A percentile compares a stretch with the other conserved stretches of the same genome.
Conservation (phyloP, 2,113 vertebrate species). For the Trinectes maculatus region DNA sequence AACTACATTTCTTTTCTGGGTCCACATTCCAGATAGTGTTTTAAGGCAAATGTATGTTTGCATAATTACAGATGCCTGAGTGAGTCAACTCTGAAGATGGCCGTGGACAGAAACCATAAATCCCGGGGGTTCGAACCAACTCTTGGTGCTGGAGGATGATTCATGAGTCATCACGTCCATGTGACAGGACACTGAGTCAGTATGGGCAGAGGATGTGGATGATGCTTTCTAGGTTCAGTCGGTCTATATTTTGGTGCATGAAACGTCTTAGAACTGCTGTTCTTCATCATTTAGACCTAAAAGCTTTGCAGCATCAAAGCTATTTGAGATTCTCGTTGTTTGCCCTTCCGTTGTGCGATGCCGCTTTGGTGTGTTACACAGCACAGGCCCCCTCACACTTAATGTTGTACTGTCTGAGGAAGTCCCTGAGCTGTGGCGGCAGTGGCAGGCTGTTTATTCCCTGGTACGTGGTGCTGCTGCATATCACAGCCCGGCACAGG, state of each 20-base stretch:
- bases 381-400: slow-evolving; percentile 81
- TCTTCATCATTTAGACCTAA: neutral
- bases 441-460: slow-evolving; percentile 89
- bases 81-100: neutral
- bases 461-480: slow-evolving; percentile 91
- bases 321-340: neutral
- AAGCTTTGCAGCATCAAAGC: neutral
- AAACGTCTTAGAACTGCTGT: neutral
- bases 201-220: neutral
- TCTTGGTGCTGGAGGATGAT: no score
- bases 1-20: no score
- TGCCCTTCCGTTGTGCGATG: neutral
- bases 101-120: neutral
- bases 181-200: neutral
- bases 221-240: neutral
- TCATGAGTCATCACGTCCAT: no score
- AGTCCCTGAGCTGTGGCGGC: slow-evolving; percentile 91
- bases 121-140: neutral
- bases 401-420: slow-evolving; percentile 94
- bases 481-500: slow-evolving; percentile 92
- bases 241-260: neutral
- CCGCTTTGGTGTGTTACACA: slow-evolving; percentile 36
- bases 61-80: neutral
- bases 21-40: neutral
- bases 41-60: neutral